Conservation (phyloP, 2,113 vertebrate species). For the Corvus hawaiiensis region DNA sequence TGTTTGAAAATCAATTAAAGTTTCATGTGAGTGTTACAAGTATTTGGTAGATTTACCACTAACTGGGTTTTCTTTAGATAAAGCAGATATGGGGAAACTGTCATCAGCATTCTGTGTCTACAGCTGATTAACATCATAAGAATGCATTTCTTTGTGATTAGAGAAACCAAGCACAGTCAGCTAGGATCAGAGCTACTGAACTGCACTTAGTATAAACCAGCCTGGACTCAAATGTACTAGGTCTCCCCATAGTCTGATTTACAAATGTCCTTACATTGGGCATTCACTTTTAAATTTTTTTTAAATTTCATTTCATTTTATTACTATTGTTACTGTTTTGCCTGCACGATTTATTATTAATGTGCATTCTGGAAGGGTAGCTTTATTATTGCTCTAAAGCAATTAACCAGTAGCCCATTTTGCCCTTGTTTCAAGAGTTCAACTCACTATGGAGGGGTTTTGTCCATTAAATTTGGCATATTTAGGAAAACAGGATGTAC, state of each 20-base stretch:
- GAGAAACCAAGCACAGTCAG: slow-evolving; percentile 68
- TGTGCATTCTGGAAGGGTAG: slow-evolving; percentile 42
- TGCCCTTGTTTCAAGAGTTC: slow-evolving; percentile 59
- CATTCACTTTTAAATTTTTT: slow-evolving; percentile 17
- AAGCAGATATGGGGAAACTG: slow-evolving; percentile 70
- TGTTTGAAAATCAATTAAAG: slow-evolving; percentile 88
- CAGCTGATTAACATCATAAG: slow-evolving; percentile 81
- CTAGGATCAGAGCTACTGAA: slow-evolving; percentile 71
- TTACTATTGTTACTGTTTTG: slow-evolving; percentile 1
- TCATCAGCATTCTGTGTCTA: slow-evolving; percentile 79
- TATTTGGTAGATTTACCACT: slow-evolving; percentile 83
- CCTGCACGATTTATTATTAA: slow-evolving; percentile 34
- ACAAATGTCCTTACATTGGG: slow-evolving; percentile 51
- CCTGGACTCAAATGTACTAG: slow-evolving; percentile 53
- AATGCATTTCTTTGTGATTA: slow-evolving; percentile 78
- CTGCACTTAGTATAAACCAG: slow-evolving; percentile 58
- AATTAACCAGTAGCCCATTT: slow-evolving; percentile 27
- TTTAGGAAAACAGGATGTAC: slow-evolving; percentile 72
- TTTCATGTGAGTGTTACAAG: slow-evolving; percentile 88
- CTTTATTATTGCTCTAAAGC: slow-evolving; percentile 52
- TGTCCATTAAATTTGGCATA: slow-evolving; percentile 67
- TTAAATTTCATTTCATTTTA: not conserved
- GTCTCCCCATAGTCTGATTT: slow-evolving; percentile 34
- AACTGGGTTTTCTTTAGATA: slow-evolving; percentile 84
- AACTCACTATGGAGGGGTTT: slow-evolving; percentile 51